Base-by-base conservation (phyloP, 30 jellyfish, hydroid and myxozoan species). In the Chironex yamaguchii region DNA sequence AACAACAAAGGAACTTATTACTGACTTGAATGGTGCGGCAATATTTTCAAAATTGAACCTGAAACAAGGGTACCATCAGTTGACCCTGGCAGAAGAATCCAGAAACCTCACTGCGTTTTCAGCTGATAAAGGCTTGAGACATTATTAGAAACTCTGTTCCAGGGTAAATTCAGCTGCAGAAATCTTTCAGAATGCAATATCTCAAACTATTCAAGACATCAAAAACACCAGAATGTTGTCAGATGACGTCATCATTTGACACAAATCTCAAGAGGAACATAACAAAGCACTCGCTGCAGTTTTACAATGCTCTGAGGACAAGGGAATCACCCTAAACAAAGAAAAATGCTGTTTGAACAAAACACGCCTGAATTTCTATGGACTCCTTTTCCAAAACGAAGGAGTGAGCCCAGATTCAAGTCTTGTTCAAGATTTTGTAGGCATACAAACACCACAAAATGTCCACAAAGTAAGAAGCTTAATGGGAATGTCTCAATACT, bases 381-480 rank as follows among this genome's bases (percentile, higher is more conserved):
- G 91, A 75, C 84, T 81, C 52, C 75, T 81, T 64, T 81, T 81
- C 76, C 42, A 76, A 75, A 48, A 81, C 29, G 74, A 81, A 81
- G 91, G 85, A 65, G 84, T 81, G 32, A 64, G 84, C 76, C 91
- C 91, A 2, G 86, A 81, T 48, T 84, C 85, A 81, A 78, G 88
- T 49, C 89, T 52, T 21, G 81, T 58, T 31, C 88, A 75, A 75
- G 88, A 75, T 51, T 75, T 79, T 63, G 82, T 70, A 50, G 63
- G 63, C 36, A 79, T 73, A 63, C 90, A 58, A 58, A 71, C 58
- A 79, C 90, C 84, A 79, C 36, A 79, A 82, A 36, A 53, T 30
- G 84, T 34, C 52, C 26, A 31, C 17, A 63, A 26, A 66, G 65
- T 66, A 58, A 26, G 22, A 48, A 48, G 62, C 62, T 48, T 48